Percentiles rank a stretch among this genome's conserved stretches.
Conservation (phyloP, 1,140 invertebrate genomes). For the Zaprionus tsacasi region DNA sequence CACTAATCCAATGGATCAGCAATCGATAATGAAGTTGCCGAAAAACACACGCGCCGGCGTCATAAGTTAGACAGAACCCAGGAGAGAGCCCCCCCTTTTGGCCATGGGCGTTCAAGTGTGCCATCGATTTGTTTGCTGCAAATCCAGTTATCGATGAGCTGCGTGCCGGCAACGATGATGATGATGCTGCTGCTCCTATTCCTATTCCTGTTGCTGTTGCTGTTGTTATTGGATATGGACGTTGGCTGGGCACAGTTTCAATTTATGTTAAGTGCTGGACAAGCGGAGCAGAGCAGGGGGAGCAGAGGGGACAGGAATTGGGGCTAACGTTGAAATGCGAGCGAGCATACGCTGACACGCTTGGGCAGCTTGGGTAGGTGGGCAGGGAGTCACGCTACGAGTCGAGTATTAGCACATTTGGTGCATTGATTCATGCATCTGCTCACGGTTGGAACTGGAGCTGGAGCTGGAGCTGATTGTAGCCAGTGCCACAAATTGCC, state of each 20-base stretch:
- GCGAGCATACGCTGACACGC: slow-evolving; percentile 44
- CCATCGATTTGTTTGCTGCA: slow-evolving; percentile 72
- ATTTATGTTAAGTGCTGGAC: slow-evolving; percentile 70
- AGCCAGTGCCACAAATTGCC: slow-evolving; percentile 45
- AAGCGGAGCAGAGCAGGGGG: not conserved
- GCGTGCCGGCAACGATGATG: slow-evolving; percentile 22
- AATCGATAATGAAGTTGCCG: slow-evolving; percentile 81
- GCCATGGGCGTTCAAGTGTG: slow-evolving; percentile 34
- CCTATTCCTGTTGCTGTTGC: slow-evolving; percentile 17
- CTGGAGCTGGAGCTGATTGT: slow-evolving; percentile 27
- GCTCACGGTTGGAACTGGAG: slow-evolving; percentile 17
- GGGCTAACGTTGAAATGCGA: slow-evolving; percentile 3
- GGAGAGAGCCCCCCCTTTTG: not conserved
- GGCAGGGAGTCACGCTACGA: slow-evolving; percentile 4
- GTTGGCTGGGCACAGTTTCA: slow-evolving; percentile 64
- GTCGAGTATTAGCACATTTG: slow-evolving; percentile 44
- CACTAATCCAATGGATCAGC: slow-evolving; percentile 77
- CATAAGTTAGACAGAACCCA: slow-evolving; percentile 60
- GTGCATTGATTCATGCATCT: slow-evolving; percentile 62
- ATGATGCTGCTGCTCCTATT: slow-evolving; percentile 18
- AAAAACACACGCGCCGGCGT: slow-evolving; percentile 77
- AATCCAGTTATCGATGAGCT: slow-evolving; percentile 79
- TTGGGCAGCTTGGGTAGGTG: not conserved
- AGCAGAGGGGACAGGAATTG: not conserved
- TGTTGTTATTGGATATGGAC: slow-evolving; percentile 25